A percentile compares a stretch with the other conserved stretches of the same genome.
These are phyloP conservation scores for Macroglossus sobrinus DNA, from an alignment of 2,113 vertebrate genomes.

Conservation along the genomic window DNA sequence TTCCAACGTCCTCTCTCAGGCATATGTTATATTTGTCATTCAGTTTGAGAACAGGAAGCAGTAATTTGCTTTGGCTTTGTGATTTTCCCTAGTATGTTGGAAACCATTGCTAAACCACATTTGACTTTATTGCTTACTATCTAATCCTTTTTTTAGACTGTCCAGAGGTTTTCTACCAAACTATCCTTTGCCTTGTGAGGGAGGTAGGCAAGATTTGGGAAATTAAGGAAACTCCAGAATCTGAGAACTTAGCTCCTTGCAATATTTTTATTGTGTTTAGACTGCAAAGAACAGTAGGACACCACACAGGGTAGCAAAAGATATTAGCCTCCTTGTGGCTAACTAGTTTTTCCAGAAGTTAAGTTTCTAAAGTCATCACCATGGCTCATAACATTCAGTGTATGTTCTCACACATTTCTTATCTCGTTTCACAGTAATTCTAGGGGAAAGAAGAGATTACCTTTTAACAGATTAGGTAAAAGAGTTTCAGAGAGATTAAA, in stretches of 20 bases:
- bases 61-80: background rate
- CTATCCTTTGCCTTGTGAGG: background rate
- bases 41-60: background rate
- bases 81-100: background rate
- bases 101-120: background rate
- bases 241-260: background rate
- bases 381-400: background rate
- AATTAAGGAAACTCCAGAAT: background rate
- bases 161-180: background rate
- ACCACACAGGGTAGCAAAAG: background rate
- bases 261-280: background rate
- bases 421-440: background rate
- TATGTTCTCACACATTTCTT: background rate
- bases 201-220: background rate
- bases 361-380: background rate
- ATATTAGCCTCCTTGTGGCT: background rate
- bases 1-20: background rate
- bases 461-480: background rate
- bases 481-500: background rate
- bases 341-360: background rate
- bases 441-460: background rate
- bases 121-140: background rate
- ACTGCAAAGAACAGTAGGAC: background rate
- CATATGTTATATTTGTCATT: background rate
- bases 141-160: background rate